phyloP scores from a whole-genome alignment of 2,113 vertebrate genomes.

The Megaceryle maxima region DNA sequence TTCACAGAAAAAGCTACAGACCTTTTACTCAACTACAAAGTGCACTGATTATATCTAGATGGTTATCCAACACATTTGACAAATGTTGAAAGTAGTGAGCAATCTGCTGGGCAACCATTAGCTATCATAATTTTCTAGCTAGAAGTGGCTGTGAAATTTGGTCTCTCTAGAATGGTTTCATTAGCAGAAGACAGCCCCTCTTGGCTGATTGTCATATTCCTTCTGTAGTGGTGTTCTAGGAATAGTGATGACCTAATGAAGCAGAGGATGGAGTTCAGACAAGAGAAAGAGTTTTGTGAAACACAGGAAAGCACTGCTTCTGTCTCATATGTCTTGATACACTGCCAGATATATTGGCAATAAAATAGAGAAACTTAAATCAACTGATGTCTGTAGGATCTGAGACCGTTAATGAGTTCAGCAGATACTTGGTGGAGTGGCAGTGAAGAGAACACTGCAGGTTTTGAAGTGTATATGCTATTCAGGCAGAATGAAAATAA shows the following conservation, averaged over 20 bases:
- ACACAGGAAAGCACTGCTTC: not conserved
- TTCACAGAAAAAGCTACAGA: not conserved
- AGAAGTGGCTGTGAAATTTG: not conserved
- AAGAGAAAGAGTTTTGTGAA: not conserved
- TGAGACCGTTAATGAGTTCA: not conserved
- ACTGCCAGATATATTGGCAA: not conserved
- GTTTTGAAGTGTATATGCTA: not conserved
- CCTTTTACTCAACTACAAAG: not conserved
- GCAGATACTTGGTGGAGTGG: not conserved
- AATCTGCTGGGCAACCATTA: not conserved
- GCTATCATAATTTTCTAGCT: not conserved
- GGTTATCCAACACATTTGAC: not conserved
- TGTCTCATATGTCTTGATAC: not conserved
- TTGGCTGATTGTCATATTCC: not conserved
- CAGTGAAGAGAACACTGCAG: not conserved
- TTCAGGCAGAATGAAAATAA: not conserved
- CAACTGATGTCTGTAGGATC: not conserved
- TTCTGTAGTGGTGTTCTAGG: not conserved
- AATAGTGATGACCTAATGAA: fast-evolving
- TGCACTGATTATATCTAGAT: not conserved
- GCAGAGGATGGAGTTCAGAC: not conserved
- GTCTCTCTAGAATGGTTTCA: not conserved
- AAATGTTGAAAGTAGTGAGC: not conserved
- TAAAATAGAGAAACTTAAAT: not conserved
- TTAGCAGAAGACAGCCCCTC: not conserved